Base-by-base conservation (phyloP, 2,888 invertebrate genomes). In the Muscina levida region DNA sequence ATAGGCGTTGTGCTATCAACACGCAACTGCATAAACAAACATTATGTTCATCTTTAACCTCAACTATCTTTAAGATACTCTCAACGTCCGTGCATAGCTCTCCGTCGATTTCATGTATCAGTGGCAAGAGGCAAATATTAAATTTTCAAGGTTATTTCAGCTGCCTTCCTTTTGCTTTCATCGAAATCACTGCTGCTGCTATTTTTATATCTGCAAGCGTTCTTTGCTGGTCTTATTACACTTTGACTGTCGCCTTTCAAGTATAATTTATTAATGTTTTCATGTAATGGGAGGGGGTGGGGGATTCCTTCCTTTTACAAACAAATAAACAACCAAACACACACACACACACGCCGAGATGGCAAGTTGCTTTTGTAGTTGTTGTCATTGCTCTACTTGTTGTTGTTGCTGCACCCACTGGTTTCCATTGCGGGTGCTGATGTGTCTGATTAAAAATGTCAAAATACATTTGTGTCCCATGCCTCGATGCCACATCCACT, bases 241-340 rank as follows among this genome's bases (percentile, higher is more conserved):
- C 67, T 79, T 76, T 72, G 79, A 76, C 62, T 76, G 72, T 76
- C 72, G 79, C 79, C 76, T 68, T 72, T 76, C 72, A 79, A 76
- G 72, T 79, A 72, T 76, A 76, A 72, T 76, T 72, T 79, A 72
- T 79, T 79, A 79, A 79, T 79, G 76, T 72, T 72, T 76, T 31
- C 68, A 65, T 56, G 53, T 67, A 39, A 48, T 17, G 13, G 67
- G 13, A 2, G 44, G n/a, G n/a, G n/a, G n/a, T n/a, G n/a, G n/a
- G n/a, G n/a, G n/a, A n/a, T n/a, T n/a, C n/a, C n/a, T n/a, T n/a
- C n/a, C n/a, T n/a, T 46, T 2, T 11, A 44, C 37, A 37, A 37
- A 37, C 37, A 37, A 37, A n/a, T n/a, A n/a, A n/a, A n/a, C n/a
- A n/a, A n/a, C n/a, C n/a, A n/a, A n/a, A n/a, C n/a, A n/a, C 37